Conservation (phyloP, 2,888 invertebrate genomes). For the Lasius fuliginosus region DNA sequence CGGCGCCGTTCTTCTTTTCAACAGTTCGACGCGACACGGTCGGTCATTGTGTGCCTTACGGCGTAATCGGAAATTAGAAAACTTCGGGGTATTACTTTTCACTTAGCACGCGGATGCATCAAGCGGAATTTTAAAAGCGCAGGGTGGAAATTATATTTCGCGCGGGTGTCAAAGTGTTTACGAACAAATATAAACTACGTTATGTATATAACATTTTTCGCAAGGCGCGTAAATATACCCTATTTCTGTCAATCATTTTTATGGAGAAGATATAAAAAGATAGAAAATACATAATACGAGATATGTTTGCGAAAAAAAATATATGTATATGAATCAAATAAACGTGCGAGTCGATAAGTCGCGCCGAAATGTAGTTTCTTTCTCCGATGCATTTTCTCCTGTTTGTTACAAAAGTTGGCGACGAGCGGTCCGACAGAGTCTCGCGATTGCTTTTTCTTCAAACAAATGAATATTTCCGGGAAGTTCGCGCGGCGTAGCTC, state of each 20-base stretch:
- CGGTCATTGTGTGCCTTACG: slow-evolving; percentile 29
- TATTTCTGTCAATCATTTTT: background rate
- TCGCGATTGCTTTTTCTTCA: slow-evolving; percentile 26
- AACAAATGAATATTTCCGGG: slow-evolving; percentile 32
- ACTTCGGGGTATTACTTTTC: slow-evolving; percentile 49
- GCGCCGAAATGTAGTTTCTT: background rate
- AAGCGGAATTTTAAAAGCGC: slow-evolving; percentile 48
- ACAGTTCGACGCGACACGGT: slow-evolving; percentile 21
- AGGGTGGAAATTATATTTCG: slow-evolving; percentile 24
- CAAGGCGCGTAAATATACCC: background rate
- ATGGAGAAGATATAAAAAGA: background rate
- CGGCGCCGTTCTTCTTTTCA: background rate
- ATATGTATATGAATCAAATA: background rate
- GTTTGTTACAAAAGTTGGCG: background rate
- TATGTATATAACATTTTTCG: background rate
- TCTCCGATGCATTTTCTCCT: background rate
- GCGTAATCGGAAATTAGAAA: slow-evolving; percentile 53
- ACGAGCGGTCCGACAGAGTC: background rate
- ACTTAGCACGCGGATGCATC: slow-evolving; percentile 42
- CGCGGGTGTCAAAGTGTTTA: background rate
- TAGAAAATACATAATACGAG: background rate
- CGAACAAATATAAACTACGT: slow-evolving; percentile 5
- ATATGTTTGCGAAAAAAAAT: background rate
- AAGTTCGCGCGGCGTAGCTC: slow-evolving; percentile 26
- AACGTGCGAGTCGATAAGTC: background rate